These are phyloP conservation scores for Lordiphosa clarofinis DNA, from an alignment of 1,140 invertebrate genomes.

Conservation along the genomic window DNA sequence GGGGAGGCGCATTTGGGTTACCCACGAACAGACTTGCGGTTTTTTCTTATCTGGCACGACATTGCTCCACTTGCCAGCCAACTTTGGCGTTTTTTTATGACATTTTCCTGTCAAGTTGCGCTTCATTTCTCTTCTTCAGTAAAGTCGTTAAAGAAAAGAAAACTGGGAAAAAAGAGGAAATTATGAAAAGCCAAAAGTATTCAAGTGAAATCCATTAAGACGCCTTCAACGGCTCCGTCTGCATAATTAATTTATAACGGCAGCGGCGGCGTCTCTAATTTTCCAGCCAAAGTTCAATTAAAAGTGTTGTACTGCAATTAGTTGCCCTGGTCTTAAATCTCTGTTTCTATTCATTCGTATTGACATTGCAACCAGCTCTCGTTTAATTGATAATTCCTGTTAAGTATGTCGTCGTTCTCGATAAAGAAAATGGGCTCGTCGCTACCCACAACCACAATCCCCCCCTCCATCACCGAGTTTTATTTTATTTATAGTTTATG, in stretches of 20 bases:
- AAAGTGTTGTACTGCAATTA: slow-evolving; percentile 62
- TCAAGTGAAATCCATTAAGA: slow-evolving; percentile 66
- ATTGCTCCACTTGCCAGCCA: slow-evolving; percentile 64
- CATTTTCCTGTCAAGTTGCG: slow-evolving; percentile 35
- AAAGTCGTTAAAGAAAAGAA: slow-evolving; percentile 54
- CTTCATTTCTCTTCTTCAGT: slow-evolving; percentile 40
- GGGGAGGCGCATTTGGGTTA: slow-evolving; percentile 8
- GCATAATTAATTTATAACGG: slow-evolving; percentile 66
- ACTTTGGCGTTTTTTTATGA: slow-evolving; percentile 65
- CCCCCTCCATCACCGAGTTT: background rate
- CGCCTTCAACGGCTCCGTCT: slow-evolving; percentile 35
- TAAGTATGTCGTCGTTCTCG: slow-evolving; percentile 34
- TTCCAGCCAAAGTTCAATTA: slow-evolving; percentile 63
- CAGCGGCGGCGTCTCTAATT: slow-evolving; percentile 17
- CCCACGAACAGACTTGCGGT: slow-evolving; percentile 6
- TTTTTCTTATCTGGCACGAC: slow-evolving; percentile 61
- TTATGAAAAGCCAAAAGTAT: slow-evolving; percentile 44
- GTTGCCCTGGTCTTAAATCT: slow-evolving; percentile 9
- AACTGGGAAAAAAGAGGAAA: slow-evolving; percentile 36
- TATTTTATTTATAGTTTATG: slow-evolving; percentile 60
- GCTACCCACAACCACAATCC: slow-evolving; percentile 3
- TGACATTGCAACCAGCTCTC: slow-evolving; percentile 61
- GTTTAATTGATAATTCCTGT: slow-evolving; percentile 72
- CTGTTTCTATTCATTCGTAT: slow-evolving; percentile 37
- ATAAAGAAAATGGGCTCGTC: slow-evolving; percentile 50